Evolutionary conservation across 2,113 vertebrate genomes (phyloP).

Genomic region (Pogonocichla stellata): DNA sequence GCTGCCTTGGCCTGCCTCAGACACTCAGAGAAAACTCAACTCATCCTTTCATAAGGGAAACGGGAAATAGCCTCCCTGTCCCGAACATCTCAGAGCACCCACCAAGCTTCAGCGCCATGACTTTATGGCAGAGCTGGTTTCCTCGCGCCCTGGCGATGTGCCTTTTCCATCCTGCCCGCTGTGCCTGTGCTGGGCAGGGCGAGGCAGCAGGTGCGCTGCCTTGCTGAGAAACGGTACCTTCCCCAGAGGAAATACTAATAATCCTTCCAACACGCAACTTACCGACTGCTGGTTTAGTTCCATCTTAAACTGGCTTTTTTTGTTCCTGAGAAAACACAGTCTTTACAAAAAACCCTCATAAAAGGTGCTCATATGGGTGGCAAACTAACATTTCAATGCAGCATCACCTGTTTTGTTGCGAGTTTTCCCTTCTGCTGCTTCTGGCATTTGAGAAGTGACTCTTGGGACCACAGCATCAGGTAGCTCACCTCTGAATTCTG

Average conservation of each 20-base stretch:
- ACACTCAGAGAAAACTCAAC: not conserved
- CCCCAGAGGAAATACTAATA: not conserved
- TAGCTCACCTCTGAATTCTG: not conserved
- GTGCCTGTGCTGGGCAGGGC: not conserved
- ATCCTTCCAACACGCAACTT: not conserved
- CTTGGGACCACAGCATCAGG: not conserved
- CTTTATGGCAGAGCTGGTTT: not conserved
- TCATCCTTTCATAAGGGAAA: not conserved
- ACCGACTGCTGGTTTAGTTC: not conserved
- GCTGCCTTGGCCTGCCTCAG: not conserved
- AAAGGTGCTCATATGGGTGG: not conserved
- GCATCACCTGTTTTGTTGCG: not conserved
- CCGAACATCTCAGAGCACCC: not conserved
- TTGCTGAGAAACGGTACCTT: not conserved
- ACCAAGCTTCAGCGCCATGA: not conserved
- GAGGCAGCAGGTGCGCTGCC: not conserved
- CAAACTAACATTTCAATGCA: not conserved
- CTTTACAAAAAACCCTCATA: not conserved
- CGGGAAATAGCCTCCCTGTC: not conserved
- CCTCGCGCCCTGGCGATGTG: rapidly evolving
- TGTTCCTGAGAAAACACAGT: not conserved
- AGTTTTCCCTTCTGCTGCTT: not conserved
- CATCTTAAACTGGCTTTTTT: not conserved
- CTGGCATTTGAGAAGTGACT: not conserved
- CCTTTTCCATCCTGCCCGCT: not conserved